Evolutionary conservation across 2,797 vertebrate species (phyloP).

Genomic region (Bradypus variegatus): DNA sequence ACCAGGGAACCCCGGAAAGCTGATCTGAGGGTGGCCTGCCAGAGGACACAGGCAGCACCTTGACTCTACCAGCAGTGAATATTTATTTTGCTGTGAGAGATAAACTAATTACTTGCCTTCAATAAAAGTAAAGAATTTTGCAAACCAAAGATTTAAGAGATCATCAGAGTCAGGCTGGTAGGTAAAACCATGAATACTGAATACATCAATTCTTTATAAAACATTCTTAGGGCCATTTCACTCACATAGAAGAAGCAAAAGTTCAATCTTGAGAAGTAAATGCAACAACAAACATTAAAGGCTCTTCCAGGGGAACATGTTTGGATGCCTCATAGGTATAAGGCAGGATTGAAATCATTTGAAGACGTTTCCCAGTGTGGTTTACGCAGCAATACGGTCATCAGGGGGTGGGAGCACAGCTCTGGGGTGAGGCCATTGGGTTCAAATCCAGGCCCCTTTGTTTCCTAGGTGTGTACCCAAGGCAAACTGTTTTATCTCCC

Average conservation of each 20-base stretch:
- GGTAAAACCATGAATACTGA: not conserved
- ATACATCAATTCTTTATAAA: not conserved
- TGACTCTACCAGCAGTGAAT: not conserved
- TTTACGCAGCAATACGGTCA: not conserved
- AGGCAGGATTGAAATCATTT: slow-evolving; percentile 14
- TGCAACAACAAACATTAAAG: slow-evolving; percentile 10
- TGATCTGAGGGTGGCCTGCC: not conserved
- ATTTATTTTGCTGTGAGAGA: not conserved
- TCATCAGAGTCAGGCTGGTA: not conserved
- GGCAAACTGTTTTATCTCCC: not conserved
- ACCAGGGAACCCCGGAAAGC: not conserved
- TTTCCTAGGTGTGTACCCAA: not conserved
- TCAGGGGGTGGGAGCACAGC: not conserved
- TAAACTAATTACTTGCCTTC: slow-evolving; percentile 13
- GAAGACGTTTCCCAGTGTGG: not conserved
- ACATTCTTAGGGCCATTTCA: not conserved
- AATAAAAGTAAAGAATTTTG: slow-evolving; percentile 33
- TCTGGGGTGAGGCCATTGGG: not conserved
- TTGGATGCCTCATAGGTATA: not conserved
- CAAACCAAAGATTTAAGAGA: slow-evolving; percentile 36
- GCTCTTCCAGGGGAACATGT: not conserved
- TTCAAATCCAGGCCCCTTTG: not conserved
- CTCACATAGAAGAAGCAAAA: slow-evolving; percentile 10
- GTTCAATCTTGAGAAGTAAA: slow-evolving; percentile 19
- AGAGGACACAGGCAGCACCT: not conserved